phyloP scores from a whole-genome alignment of 2,888 invertebrate species.

The Gnatocerus cornutus region DNA sequence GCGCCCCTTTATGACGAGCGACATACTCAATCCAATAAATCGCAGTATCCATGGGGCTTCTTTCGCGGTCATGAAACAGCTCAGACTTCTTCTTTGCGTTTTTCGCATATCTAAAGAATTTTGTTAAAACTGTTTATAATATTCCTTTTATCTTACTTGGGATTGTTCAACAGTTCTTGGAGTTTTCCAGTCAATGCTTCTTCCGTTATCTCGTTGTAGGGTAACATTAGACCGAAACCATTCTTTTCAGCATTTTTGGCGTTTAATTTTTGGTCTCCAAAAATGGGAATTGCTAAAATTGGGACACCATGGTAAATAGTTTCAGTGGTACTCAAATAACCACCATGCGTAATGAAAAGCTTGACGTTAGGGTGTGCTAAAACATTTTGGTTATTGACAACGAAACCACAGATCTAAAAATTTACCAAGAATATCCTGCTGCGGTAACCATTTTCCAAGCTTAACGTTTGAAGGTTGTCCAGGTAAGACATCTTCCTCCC shows the following conservation, averaged over 20 bases:
- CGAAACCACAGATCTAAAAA: not conserved
- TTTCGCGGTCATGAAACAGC: conserved; percentile 49
- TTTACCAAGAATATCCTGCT: conserved; percentile 55
- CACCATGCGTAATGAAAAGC: conserved; percentile 43
- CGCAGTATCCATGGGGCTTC: conserved; percentile 52
- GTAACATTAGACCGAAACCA: conserved; percentile 15
- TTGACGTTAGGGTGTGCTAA: conserved; percentile 45
- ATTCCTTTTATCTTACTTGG: conserved; percentile 15
- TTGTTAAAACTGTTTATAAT: not conserved
- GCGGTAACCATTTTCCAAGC: conserved; percentile 54
- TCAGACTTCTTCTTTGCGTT: conserved; percentile 40
- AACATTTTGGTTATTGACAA: conserved; percentile 8
- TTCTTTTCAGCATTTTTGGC: conserved; percentile 10
- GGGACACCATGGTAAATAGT: conserved; percentile 35
- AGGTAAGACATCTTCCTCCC: conserved; percentile 73
- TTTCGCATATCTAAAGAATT: conserved; percentile 3
- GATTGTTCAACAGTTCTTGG: conserved; percentile 27
- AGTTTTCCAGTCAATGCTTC: conserved; percentile 13
- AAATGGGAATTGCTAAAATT: conserved; percentile 40
- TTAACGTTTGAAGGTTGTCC: conserved; percentile 53
- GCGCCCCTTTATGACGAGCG: conserved; percentile 25
- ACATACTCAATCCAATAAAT: conserved; percentile 54
- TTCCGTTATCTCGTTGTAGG: conserved; percentile 32
- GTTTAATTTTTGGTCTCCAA: conserved; percentile 43
- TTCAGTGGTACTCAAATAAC: conserved; percentile 43